These are phyloP conservation scores for Pseudopodoces humilis DNA, from an alignment of 2,113 vertebrate species.

Conservation along the genomic window DNA sequence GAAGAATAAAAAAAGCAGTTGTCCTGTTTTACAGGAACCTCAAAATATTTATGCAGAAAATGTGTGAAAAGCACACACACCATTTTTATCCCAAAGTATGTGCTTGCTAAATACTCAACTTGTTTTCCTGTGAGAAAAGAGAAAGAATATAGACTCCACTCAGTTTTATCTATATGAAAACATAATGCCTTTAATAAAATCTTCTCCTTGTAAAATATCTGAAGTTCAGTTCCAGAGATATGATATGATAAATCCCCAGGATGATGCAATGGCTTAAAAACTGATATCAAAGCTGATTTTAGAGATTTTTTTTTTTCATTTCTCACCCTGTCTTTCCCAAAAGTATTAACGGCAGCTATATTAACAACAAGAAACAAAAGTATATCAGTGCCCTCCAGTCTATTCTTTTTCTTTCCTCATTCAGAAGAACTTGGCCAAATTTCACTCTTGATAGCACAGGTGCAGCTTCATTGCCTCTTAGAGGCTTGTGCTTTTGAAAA, in stretches of 20 bases:
- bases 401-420: not conserved
- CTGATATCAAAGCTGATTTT: conserved; percentile 2
- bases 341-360: not conserved
- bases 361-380: not conserved
- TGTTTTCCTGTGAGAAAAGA: conserved; percentile 7
- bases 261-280: not conserved
- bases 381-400: not conserved
- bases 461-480: not conserved
- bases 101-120: conserved; percentile 13
- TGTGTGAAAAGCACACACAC: conserved; percentile 16
- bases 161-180: not conserved
- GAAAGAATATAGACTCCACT: not conserved
- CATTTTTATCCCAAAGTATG: conserved; percentile 36
- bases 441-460: not conserved
- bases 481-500: not conserved
- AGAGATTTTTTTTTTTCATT: not conserved
- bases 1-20: conserved; percentile 54
- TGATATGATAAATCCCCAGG: not conserved
- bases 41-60: conserved; percentile 63
- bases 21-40: conserved; percentile 63
- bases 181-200: conserved; percentile 27
- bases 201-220: not conserved
- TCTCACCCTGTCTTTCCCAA: not conserved
- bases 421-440: not conserved
- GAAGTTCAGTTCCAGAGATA: not conserved